These are phyloP conservation scores for Scomber japonicus DNA, from an alignment of 2,113 vertebrate species.

Conservation along the genomic window DNA sequence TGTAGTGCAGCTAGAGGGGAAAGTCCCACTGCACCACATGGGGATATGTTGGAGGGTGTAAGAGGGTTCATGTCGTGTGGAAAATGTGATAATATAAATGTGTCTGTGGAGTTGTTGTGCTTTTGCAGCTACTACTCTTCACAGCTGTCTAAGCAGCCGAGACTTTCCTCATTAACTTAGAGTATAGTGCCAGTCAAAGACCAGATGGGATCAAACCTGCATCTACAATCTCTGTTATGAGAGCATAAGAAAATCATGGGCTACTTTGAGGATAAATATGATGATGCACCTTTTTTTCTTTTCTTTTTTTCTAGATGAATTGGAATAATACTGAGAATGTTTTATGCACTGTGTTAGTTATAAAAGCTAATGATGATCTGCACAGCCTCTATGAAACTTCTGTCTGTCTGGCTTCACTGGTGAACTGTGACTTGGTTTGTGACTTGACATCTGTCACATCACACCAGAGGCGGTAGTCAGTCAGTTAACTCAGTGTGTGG, in stretches of 20 bases:
- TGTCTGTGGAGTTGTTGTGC: not conserved
- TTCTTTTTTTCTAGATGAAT: too few species aligned
- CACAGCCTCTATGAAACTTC: not conserved
- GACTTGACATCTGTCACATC: not conserved
- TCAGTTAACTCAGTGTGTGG: not conserved
- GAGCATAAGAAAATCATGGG: too few species aligned
- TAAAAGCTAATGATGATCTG: not conserved
- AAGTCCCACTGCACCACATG: conserved; percentile 40
- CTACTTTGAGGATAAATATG: too few species aligned
- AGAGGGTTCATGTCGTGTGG: conserved; percentile 12
- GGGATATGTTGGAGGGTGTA: conserved; percentile 7
- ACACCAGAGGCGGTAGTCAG: conserved; percentile 17
- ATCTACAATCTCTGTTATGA: not conserved
- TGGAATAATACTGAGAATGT: too few species aligned
- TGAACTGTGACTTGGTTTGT: not conserved
- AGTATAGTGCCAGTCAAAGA: too few species aligned
- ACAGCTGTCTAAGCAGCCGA: not conserved
- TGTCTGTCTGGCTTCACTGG: not conserved
- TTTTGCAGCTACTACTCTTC: not conserved
- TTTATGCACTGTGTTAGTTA: too few species aligned
- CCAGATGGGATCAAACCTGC: not conserved
- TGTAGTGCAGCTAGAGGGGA: conserved; percentile 7
- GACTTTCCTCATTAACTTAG: not conserved
- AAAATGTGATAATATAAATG: conserved; percentile 42
- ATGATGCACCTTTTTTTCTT: too few species aligned